Percentiles rank a stretch among this genome's conserved stretches.
Evolutionary conservation across 64 coral and sea anemone species (phyloP).

Genomic region (Actinia tenebrosa): DNA sequence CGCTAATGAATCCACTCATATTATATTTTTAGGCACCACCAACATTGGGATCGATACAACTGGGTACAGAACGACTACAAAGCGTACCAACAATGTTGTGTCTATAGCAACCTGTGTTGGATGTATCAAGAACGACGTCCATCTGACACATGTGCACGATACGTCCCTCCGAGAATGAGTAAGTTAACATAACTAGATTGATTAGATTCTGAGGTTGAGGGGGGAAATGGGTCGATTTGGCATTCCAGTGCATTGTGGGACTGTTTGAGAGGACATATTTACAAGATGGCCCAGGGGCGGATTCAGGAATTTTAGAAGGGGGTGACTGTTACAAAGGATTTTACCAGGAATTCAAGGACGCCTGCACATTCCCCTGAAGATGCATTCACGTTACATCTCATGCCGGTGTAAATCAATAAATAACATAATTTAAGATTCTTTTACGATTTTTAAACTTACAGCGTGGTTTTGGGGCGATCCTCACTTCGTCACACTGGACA

Average conservation of each 20-base stretch:
- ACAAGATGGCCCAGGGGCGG: background rate
- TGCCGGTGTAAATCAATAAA: no score
- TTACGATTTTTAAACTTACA: background rate
- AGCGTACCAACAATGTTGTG: conserved; percentile 28
- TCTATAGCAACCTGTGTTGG: conserved; percentile 7
- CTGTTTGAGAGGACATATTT: no score
- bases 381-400: no score
- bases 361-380: no score
- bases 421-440: no score
- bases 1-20: no score
- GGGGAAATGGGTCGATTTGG: no score
- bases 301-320: background rate
- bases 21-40: background rate
- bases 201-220: no score
- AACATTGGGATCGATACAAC: background rate
- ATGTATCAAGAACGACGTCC: conserved; percentile 12
- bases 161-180: conserved; percentile 28
- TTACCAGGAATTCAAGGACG: no score
- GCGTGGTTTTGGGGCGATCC: conserved; percentile 43
- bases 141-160: conserved; percentile 19
- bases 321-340: no score
- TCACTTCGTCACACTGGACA: conserved; percentile 41
- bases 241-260: no score
- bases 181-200: background rate
- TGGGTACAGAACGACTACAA: background rate